phyloP scores from a whole-genome alignment of 2,113 vertebrate genomes.

The Cygnus buccinator region DNA sequence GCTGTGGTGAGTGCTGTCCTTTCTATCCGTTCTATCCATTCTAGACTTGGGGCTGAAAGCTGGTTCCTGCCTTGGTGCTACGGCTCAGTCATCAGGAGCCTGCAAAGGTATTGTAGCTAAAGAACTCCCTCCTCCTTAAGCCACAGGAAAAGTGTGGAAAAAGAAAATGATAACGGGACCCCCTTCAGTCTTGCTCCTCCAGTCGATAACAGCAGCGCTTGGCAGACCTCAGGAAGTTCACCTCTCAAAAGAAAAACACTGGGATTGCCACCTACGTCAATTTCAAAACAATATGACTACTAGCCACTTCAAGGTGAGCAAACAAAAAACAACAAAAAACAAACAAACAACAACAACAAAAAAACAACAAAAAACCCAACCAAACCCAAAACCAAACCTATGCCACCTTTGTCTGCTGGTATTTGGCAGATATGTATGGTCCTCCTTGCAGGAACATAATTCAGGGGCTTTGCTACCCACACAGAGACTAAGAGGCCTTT shows the following conservation, averaged over 20 bases:
- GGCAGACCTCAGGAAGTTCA: neutral
- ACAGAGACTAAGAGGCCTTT: neutral
- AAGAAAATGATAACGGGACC: neutral
- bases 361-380: neutral
- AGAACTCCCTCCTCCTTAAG: neutral
- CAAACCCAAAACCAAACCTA: neutral
- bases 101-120: neutral
- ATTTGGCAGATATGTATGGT: neutral
- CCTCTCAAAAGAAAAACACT: neutral
- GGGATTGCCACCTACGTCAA: neutral
- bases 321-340: neutral
- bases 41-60: neutral
- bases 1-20: neutral
- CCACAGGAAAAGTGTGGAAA: neutral
- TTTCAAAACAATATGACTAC: neutral
- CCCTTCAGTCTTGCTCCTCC: neutral
- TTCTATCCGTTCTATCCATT: neutral
- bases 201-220: neutral
- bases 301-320: neutral
- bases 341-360: neutral
- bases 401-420: neutral
- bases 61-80: neutral
- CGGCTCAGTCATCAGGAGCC: neutral
- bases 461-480: neutral
- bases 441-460: neutral